Conservation (phyloP, 2,888 invertebrate genomes). For the Callinectes sapidus region DNA sequence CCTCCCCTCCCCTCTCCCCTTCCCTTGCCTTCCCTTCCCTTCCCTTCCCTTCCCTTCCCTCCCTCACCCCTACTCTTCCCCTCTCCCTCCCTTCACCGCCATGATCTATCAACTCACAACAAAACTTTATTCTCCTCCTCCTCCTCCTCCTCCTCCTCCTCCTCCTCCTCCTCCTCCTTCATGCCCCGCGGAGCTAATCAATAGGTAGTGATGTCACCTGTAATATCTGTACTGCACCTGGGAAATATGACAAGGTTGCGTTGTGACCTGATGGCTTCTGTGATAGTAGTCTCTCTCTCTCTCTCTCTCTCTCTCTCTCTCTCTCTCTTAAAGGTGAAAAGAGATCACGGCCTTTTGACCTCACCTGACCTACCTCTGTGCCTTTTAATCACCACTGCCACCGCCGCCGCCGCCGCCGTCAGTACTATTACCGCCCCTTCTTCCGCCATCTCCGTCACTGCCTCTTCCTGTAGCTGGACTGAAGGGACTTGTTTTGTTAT, state of each 20-base stretch:
- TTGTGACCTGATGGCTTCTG: no score
- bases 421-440: background rate
- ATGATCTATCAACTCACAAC: background rate
- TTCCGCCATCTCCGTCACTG: background rate
- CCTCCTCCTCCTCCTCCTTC: conserved; percentile 21
- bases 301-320: conserved; percentile 23
- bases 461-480: background rate
- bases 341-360: conserved; percentile 2
- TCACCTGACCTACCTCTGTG: background rate
- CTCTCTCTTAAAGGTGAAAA: conserved; percentile 25
- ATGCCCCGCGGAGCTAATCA: background rate
- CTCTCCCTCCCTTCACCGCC: background rate
- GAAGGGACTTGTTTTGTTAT: background rate
- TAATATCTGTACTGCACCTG: background rate
- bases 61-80: background rate
- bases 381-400: background rate
- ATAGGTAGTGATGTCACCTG: conserved; percentile 2
- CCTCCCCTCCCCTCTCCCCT: background rate
- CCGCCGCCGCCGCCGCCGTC: background rate
- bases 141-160: background rate
- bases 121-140: background rate
- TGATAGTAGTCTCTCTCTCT: background rate
- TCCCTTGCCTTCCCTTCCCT: background rate
- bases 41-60: background rate
- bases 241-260: background rate